Percentiles rank a stretch among this genome's conserved stretches.
phyloP scores from a whole-genome alignment of 2,113 vertebrate species.

The Oriolus oriolus region DNA sequence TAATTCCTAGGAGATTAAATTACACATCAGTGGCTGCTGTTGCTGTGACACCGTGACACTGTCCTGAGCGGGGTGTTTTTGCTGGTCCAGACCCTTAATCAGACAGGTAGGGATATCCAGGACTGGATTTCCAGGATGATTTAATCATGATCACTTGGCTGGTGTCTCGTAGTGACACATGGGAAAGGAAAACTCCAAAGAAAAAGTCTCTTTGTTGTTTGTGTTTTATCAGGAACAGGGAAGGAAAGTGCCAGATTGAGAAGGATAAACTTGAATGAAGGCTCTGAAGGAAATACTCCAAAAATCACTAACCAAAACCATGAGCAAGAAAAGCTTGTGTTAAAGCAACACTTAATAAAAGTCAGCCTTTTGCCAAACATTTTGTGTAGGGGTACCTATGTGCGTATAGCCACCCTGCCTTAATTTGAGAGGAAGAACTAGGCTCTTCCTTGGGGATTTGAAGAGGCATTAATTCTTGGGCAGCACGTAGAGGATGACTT shows the following conservation, averaged over 20 bases:
- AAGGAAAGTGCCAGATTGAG: background rate
- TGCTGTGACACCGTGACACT: background rate
- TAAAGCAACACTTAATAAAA: background rate
- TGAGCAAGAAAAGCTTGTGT: background rate
- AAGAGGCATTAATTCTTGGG: background rate
- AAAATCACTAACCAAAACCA: background rate
- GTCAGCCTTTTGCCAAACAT: background rate
- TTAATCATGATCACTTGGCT: background rate
- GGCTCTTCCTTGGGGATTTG: background rate
- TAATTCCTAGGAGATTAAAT: background rate
- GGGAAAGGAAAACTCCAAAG: background rate
- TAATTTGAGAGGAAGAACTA: background rate
- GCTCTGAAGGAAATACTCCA: background rate
- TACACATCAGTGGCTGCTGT: background rate
- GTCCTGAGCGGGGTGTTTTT: background rate
- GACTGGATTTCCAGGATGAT: background rate
- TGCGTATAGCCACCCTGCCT: accelerated
- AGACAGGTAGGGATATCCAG: background rate
- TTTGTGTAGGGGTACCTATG: background rate
- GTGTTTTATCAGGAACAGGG: background rate
- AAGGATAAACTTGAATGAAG: background rate
- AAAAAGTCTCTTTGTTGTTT: background rate
- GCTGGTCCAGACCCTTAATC: background rate
- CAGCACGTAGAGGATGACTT: background rate
- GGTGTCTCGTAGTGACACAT: background rate